A percentile compares a stretch with the other conserved stretches of the same genome.
These are phyloP conservation scores for Lynx canadensis DNA, from an alignment of 2,113 vertebrate species.

Conservation along the genomic window DNA sequence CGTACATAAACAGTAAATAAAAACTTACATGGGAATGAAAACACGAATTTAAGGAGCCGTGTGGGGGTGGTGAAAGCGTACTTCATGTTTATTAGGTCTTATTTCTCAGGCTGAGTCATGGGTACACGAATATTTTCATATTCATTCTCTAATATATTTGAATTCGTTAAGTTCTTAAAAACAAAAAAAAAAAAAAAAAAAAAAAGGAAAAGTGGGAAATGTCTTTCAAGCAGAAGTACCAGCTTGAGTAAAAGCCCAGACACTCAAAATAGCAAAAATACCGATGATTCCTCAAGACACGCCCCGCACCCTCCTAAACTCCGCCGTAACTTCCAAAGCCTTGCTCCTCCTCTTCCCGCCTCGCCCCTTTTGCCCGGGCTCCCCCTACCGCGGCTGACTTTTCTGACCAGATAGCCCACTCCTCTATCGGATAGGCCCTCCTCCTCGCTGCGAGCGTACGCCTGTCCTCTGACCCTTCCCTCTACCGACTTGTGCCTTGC, in stretches of 20 bases:
- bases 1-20: not conserved
- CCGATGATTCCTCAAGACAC: not conserved
- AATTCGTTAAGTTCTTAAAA: not conserved
- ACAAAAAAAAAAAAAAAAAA: not conserved
- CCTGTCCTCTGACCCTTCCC: not conserved
- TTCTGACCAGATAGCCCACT: not conserved
- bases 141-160: not conserved
- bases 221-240: not conserved
- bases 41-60: not conserved
- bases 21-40: constrained; percentile 27
- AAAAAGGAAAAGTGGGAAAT: not conserved
- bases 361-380: not conserved
- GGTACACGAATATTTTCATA: not conserved
- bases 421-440: not conserved
- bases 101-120: not conserved
- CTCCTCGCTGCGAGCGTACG: too few relatives aligned
- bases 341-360: not conserved
- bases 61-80: not conserved
- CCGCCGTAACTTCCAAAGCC: not conserved
- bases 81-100: not conserved
- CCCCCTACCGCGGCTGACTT: not conserved
- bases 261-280: not conserved
- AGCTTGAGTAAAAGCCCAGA: not conserved
- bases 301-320: not conserved
- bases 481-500: rapidly evolving